Conservation (phyloP, 2,888 invertebrate genomes). For the Polylopha cassiicola region DNA sequence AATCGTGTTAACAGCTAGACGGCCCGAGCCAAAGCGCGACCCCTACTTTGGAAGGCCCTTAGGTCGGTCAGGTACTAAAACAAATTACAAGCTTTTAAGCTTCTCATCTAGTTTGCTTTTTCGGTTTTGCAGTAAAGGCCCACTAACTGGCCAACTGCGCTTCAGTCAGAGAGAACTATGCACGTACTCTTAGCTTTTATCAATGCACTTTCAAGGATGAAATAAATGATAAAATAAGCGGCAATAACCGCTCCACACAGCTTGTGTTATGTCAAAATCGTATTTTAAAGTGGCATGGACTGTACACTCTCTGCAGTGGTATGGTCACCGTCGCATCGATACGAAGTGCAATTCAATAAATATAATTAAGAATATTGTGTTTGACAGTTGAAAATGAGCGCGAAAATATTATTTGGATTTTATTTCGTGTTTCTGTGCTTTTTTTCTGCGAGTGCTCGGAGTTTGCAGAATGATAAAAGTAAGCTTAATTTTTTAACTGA, state of each 20-base stretch:
- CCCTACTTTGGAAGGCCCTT: too few relatives aligned
- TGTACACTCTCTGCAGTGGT: constrained; percentile 47
- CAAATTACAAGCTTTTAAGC: too few relatives aligned
- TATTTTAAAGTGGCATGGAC: constrained; percentile 59
- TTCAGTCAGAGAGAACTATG: not conserved
- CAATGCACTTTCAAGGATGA: constrained; percentile 18
- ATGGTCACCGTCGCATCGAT: constrained; percentile 35
- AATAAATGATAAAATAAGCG: constrained; percentile 26
- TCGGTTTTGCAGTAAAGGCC: too few relatives aligned
- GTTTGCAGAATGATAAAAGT: constrained; percentile 19
- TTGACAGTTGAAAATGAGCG: constrained; percentile 21
- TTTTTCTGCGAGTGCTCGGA: constrained; percentile 23
- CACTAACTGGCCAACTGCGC: too few relatives aligned
- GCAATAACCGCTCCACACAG: constrained; percentile 41
- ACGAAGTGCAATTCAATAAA: constrained; percentile 27
- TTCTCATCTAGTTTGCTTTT: too few relatives aligned
- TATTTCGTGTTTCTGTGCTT: constrained; percentile 22
- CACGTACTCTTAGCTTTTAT: constrained; percentile 2
- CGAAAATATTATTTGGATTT: constrained; percentile 12
- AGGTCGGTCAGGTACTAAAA: too few relatives aligned
- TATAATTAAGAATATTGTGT: constrained; percentile 5
- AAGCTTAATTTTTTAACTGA: constrained; percentile 3
- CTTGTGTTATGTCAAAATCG: constrained; percentile 46
- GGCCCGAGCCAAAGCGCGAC: too few relatives aligned
- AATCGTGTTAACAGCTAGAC: too few relatives aligned